Evolutionary conservation across 2,888 invertebrate genomes (phyloP), one percentile per base, ranked within the genome.

Genomic region (Alloplasta piceator): DNA sequence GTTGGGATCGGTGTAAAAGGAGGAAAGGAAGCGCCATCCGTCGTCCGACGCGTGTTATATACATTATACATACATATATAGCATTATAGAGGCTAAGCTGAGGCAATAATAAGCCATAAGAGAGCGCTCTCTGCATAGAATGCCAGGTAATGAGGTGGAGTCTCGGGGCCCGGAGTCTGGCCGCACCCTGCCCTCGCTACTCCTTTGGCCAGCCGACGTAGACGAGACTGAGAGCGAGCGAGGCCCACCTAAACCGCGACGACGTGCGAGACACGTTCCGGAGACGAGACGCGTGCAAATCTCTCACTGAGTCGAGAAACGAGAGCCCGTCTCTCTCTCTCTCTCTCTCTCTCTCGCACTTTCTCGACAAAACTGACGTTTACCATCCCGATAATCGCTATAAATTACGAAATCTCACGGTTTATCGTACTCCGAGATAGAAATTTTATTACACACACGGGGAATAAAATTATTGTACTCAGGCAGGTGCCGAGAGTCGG

Each of bases 61-160:
- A 14, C 14, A 58, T 48, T 38, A 39, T 79, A 56, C 63, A 73
- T 72, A 78, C 64, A 60, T 48, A 48, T 58, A 56, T 36, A 56
- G 55, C 3, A 56, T 3, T 56, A 72, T 12, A 66, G 70, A 60
- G 84, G 87, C 86, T 87, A 87, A 89, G 88, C 87, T 84, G 87
- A 89, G 89, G 91, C 91, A 91, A 91, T 92, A 92, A 92, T 92
- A 91, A 91, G 92, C 91, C 87, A 91, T 90, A 91, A 91, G 91
- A 90, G 91, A 88, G 87, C 86, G 84, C 86, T 90, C 90, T 89
- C 90, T 91, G 92, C 92, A 92, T 92, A 92, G 92, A 92, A 92
- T 92, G 92, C 91, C 88, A 90, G 91, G 91, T 92, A 92, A 92
- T 92, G 92, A 92, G 92, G 91, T 92, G 91, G 91, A 91, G 91